Conservation (phyloP, 2,113 vertebrate species). For the Chroicocephalus ridibundus region DNA sequence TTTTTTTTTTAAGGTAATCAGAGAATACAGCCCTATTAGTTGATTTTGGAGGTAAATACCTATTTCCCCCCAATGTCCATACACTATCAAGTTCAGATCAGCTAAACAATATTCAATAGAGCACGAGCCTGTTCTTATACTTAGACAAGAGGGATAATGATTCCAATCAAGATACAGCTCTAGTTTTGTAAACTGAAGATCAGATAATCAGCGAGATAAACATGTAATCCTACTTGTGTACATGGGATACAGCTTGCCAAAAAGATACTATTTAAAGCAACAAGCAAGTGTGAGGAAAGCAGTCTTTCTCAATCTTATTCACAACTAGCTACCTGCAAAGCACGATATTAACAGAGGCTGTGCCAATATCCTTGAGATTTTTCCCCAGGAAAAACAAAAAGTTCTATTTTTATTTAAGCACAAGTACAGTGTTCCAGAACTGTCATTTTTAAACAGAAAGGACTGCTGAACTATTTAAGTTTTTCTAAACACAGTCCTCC, state of each 20-base stretch:
- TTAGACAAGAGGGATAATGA: neutral
- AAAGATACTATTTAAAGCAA: neutral
- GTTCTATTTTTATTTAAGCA: slow-evolving; percentile 14
- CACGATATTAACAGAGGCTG: neutral
- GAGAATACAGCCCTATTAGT: neutral
- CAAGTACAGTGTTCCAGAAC: neutral
- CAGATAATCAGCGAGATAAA: slow-evolving; percentile 22
- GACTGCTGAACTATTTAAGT: neutral
- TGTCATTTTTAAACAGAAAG: neutral
- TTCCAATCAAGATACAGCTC: neutral
- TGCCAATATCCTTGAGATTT: neutral
- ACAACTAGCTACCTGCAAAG: neutral
- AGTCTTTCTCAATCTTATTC: neutral
- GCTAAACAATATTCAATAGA: neutral
- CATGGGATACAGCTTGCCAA: neutral
- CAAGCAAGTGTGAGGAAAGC: neutral
- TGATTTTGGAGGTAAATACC: neutral
- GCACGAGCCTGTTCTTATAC: neutral
- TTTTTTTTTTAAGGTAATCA: neutral
- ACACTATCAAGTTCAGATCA: neutral
- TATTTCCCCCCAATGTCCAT: neutral
- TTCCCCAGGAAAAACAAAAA: neutral
- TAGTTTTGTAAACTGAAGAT: neutral
- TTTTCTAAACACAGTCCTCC: neutral
- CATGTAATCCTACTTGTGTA: neutral